Base-by-base conservation (phyloP, 1,140 invertebrate species). In the Triops longicaudatus region DNA sequence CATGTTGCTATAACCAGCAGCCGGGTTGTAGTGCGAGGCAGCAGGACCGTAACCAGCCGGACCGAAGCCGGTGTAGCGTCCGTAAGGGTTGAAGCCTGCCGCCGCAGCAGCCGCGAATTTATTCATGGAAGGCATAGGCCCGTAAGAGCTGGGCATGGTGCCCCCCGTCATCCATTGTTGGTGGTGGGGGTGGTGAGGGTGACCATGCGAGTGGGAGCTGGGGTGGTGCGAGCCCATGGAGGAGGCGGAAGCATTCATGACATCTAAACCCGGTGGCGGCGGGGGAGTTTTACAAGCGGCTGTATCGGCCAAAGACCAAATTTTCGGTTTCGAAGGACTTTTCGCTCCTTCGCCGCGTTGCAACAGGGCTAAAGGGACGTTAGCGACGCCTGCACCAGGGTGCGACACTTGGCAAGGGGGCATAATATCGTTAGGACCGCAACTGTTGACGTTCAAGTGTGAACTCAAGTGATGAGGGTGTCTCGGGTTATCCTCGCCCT, bases 281-380 rank as follows among this genome's bases (percentile, higher is more conserved):
- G 94, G 93, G 0, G 93, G 93, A 10, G 93, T 96, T 84, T 97
- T 97, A 84, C 94, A 97, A n/a, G 95, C 96, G 22, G 96, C 96
- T 41, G 95, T 97, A 84, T 98, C 95, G 31, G 96, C 96, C 80
- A 98, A 83, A 7, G 95, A 97, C 96, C 96, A 98, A 81, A 98
- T 98, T 85, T 98, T 96, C 26, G 96, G 96, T 83, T 98, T 97
- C 14, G 50, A 63, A 6, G 50, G 50, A 63, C 50, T 63, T 63
- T 63, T 63, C 9, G 50, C 50, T 5, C 50, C 50, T n/a, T 63
- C 50, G 5, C 50, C 50, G 14, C 50, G 50, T 6, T 63, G 50
- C 14, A 63, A n/a, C 14, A 63, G 50, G 50, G 50, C 14, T 63
- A 63, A 63, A 17, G 50, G 50, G 50, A 63, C 50, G 50, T 63